Conservation (phyloP, 2,113 vertebrate genomes). For the Phrynosoma blainvillii region DNA sequence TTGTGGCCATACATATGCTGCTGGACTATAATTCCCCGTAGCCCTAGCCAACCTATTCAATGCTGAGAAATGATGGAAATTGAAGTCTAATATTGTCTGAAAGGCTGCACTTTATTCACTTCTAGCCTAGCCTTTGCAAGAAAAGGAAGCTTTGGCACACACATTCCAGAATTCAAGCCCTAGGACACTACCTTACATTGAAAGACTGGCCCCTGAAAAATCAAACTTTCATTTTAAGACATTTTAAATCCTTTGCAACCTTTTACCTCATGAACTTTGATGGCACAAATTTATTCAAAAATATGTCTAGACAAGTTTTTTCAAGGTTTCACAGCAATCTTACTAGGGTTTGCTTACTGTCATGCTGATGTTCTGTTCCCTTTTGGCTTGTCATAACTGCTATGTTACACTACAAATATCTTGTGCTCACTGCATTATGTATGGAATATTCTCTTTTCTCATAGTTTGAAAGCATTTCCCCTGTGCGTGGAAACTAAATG, state of each 20-base stretch:
- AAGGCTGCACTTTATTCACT: too few relatives aligned
- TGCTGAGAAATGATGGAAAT: too few relatives aligned
- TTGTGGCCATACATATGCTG: too few relatives aligned
- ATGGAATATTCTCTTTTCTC: neutral
- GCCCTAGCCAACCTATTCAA: too few relatives aligned
- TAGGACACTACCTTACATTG: neutral
- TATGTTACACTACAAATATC: neutral
- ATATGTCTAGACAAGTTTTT: constrained; percentile 11
- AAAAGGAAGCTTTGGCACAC: neutral
- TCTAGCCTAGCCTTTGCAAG: too few relatives aligned
- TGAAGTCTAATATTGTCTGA: too few relatives aligned
- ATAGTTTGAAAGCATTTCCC: constrained; percentile 1
- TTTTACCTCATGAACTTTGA: neutral
- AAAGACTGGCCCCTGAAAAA: neutral
- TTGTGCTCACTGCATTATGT: neutral
- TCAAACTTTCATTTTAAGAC: neutral
- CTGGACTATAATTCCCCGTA: too few relatives aligned
- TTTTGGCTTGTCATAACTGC: constrained; percentile 12
- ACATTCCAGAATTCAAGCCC: neutral
- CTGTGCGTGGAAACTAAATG: neutral
- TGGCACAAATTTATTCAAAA: neutral
- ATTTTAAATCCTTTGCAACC: neutral
- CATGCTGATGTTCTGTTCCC: neutral
- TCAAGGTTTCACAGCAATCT: neutral
- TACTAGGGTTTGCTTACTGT: constrained; percentile 15